Percentiles rank a stretch among this genome's conserved stretches.
Conservation (phyloP, 2,888 invertebrate genomes). For the Cylloceria caligata region DNA sequence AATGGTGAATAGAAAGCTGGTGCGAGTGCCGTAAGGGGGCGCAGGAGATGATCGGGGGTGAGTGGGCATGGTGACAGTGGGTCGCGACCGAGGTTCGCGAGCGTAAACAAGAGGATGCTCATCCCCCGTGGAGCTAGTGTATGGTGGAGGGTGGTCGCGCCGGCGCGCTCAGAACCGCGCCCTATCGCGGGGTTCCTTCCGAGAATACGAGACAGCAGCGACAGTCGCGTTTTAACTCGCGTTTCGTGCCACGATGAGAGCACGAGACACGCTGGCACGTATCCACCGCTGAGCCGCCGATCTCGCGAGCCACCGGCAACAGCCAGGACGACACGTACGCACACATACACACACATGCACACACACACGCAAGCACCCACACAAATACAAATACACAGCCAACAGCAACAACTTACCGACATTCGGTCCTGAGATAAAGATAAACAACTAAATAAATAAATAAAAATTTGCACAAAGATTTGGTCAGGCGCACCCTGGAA, state of each 20-base stretch:
- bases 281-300: constrained; percentile 45
- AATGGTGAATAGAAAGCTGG: constrained; percentile 68
- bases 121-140: constrained; percentile 51
- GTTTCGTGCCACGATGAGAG: constrained; percentile 71
- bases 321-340: constrained; percentile 20
- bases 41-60: constrained; percentile 52
- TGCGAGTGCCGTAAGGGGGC: constrained; percentile 34
- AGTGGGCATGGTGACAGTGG: constrained; percentile 66
- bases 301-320: constrained; percentile 40
- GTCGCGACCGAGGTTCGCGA: constrained; percentile 69
- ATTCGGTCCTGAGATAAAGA: no score
- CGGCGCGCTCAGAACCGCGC: constrained; percentile 83
- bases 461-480: background rate
- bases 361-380: background rate
- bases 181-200: constrained; percentile 78
- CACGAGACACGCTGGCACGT: constrained; percentile 70
- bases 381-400: no score
- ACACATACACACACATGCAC: constrained; percentile 7
- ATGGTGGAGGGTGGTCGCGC: constrained; percentile 73
- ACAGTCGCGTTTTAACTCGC: constrained; percentile 77
- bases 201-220: constrained; percentile 72
- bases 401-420: no score
- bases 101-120: constrained; percentile 78
- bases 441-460: background rate
- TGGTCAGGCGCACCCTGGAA: constrained; percentile 18